Conservation (phyloP, 2,797 vertebrate species). For the Trematomus bernacchii region DNA sequence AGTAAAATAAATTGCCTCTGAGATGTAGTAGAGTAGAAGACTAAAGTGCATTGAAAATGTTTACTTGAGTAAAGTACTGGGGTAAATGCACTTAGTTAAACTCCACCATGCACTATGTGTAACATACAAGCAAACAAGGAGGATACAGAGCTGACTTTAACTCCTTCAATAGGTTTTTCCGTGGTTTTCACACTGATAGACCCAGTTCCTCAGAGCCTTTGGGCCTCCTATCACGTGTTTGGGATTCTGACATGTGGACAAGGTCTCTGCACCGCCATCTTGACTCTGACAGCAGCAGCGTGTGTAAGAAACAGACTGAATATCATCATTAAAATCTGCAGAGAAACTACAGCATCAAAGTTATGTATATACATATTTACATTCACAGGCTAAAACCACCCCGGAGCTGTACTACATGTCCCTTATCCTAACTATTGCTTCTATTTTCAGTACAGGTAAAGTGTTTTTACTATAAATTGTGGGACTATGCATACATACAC, state of each 20-base stretch:
- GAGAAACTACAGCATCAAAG: not conserved
- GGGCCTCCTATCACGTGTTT: conserved; percentile 78
- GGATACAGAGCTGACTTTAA: not conserved
- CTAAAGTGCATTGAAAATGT: too few relatives aligned
- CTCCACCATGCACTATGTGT: not conserved
- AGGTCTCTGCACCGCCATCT: conserved; percentile 79
- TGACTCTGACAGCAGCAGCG: conserved; percentile 83
- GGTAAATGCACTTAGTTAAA: too few relatives aligned
- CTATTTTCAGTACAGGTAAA: conserved; percentile 82
- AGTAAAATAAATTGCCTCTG: too few relatives aligned
- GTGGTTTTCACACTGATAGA: conserved; percentile 83
- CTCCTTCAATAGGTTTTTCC: conserved; percentile 79
- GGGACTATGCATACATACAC: not conserved
- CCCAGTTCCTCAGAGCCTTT: conserved; percentile 78
- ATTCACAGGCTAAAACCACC: conserved; percentile 80
- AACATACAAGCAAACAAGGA: not conserved
- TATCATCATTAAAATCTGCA: not conserved
- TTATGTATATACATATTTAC: not conserved
- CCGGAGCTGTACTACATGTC: conserved; percentile 85
- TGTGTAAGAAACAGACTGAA: conserved; percentile 80
- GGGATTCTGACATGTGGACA: conserved; percentile 85
- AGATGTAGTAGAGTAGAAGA: too few relatives aligned
- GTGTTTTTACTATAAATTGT: not conserved
- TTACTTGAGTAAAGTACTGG: too few relatives aligned
- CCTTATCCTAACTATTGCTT: conserved; percentile 72